Conservation (phyloP, 2,113 vertebrate species). For the Platycercus adscitus region DNA sequence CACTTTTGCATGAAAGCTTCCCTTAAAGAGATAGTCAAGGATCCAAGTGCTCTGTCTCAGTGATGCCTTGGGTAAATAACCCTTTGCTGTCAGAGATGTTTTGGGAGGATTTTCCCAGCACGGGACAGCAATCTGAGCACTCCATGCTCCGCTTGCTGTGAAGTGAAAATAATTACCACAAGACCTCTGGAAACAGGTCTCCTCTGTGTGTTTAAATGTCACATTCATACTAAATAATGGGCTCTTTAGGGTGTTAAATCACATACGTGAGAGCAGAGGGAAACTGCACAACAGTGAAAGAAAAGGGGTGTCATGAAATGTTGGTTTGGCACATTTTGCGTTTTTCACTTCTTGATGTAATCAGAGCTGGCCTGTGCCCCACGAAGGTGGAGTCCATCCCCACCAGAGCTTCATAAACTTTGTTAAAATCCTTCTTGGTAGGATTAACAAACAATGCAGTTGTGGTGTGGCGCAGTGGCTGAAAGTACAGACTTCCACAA, state of each 20-base stretch:
- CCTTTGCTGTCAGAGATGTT: accelerated
- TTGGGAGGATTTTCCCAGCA: neutral
- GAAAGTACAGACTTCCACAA: neutral
- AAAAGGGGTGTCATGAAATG: accelerated
- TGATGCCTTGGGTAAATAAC: neutral
- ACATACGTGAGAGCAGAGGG: no score
- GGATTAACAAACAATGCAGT: neutral
- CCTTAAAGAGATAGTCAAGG: neutral
- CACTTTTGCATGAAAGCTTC: neutral
- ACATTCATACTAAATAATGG: neutral
- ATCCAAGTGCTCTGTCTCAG: neutral
- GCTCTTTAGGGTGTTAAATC: neutral
- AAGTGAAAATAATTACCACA: neutral
- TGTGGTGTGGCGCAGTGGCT: neutral
- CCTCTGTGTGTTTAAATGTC: neutral
- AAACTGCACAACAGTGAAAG: neutral
- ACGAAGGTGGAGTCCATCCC: neutral
- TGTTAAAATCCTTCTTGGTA: neutral
- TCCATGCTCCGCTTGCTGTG: accelerated
- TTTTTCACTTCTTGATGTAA: neutral
- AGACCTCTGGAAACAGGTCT: neutral
- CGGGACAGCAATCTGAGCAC: neutral
- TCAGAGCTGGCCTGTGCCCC: neutral
- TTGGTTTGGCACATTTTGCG: neutral
- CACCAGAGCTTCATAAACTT: neutral